A percentile compares a stretch with the other conserved stretches of the same genome.
These are phyloP conservation scores for Noctua comes DNA, from an alignment of 2,888 invertebrate genomes.

Conservation along the genomic window DNA sequence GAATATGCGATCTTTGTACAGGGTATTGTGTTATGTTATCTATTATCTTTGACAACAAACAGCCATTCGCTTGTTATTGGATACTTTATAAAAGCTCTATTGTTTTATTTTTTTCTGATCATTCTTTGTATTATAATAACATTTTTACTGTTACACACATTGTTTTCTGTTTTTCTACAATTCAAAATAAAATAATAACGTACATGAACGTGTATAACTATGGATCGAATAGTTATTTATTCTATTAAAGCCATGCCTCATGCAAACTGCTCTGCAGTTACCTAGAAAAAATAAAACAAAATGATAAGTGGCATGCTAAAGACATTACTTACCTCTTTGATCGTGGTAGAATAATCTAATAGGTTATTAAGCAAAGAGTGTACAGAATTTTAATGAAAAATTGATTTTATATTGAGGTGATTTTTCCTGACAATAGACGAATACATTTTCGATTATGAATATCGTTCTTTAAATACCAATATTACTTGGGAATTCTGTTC, in stretches of 20 bases:
- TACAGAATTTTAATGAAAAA: conserved; percentile 54
- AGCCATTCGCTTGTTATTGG: conserved; percentile 35
- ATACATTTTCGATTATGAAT: conserved; percentile 13
- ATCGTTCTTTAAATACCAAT: conserved; percentile 41
- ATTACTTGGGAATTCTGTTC: conserved; percentile 45
- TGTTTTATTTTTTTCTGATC: conserved; percentile 16
- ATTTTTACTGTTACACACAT: conserved; percentile 52
- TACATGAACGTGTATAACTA: conserved; percentile 86
- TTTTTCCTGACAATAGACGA: conserved; percentile 30
- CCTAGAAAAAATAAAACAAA: conserved; percentile 81
- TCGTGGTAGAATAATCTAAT: conserved; percentile 42
- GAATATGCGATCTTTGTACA: conserved; percentile 61
- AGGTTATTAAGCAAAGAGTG: conserved; percentile 46
- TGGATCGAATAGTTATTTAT: conserved; percentile 81
- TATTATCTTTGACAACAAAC: conserved; percentile 59
- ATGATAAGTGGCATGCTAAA: conserved; percentile 77
- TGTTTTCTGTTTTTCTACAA: conserved; percentile 32
- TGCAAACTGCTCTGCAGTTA: conserved; percentile 84
- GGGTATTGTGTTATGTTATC: conserved; percentile 62
- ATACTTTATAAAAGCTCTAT: conserved; percentile 59
- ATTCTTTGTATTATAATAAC: conserved; percentile 6
- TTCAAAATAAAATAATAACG: conserved; percentile 70
- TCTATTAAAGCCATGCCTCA: conserved; percentile 86
- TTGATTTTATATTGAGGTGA: conserved; percentile 31
- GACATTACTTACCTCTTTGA: conserved; percentile 60